Percentiles rank a stretch among this genome's conserved stretches.
These are phyloP conservation scores for Megalops cyprinoides DNA, from an alignment of 2,797 vertebrate genomes.

Conservation along the genomic window DNA sequence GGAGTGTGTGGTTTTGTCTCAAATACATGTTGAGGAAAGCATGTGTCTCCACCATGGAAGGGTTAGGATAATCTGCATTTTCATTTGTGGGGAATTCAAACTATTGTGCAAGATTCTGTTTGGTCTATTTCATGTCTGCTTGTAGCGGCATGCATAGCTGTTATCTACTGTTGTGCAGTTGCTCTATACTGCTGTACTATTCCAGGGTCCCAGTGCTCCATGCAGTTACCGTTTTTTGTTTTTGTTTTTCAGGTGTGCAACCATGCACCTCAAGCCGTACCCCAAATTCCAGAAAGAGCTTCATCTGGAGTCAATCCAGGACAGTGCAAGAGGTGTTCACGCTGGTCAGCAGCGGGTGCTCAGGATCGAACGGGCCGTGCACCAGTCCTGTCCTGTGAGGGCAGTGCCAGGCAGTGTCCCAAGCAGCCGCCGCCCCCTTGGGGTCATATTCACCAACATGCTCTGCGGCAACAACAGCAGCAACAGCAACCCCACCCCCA, in stretches of 20 bases:
- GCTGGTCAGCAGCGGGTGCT: conserved; percentile 60
- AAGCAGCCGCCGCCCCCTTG: conserved; percentile 71
- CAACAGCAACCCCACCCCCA: conserved; percentile 48
- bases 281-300: conserved; percentile 80
- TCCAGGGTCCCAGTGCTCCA: too few species aligned
- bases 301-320: conserved; percentile 68
- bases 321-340: conserved; percentile 60
- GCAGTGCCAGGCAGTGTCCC: conserved; percentile 52
- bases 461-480: conserved; percentile 70
- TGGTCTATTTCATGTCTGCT: background rate
- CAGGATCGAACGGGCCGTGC: conserved; percentile 64
- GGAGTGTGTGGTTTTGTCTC: too few species aligned
- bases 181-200: too few species aligned
- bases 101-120: background rate
- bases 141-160: too few species aligned
- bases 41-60: background rate
- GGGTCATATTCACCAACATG: conserved; percentile 79
- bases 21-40: background rate
- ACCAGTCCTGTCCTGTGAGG: conserved; percentile 55
- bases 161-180: too few species aligned
- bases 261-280: conserved; percentile 88
- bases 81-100: background rate
- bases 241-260: conserved; percentile 71
- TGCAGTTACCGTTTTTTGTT: too few species aligned
- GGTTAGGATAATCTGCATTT: background rate